Evolutionary conservation across 2,797 vertebrate genomes (phyloP).

Genomic region (Peromyscus melanophrys): DNA sequence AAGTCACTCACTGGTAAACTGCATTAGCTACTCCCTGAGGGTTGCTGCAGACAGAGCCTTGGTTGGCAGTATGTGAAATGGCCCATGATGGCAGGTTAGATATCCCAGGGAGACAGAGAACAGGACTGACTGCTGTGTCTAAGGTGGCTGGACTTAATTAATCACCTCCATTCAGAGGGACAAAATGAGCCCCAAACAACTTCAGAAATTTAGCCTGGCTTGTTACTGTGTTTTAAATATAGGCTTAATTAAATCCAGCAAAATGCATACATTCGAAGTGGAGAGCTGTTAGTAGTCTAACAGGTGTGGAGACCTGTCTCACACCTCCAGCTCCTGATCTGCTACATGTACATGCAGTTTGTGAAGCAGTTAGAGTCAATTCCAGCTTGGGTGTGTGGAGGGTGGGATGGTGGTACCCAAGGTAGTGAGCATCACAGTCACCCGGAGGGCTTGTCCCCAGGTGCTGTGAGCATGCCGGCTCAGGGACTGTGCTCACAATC

Average conservation of each 20-base stretch:
- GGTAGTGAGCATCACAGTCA: background rate
- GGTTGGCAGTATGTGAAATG: background rate
- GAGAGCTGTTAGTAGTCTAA: background rate
- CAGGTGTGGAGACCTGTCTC: background rate
- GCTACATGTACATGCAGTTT: background rate
- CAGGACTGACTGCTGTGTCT: background rate
- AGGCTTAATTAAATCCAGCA: slow-evolving; percentile 44
- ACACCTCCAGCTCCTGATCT: background rate
- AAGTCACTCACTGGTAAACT: background rate
- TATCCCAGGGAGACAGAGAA: background rate
- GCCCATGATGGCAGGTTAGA: background rate
- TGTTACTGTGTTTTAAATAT: background rate
- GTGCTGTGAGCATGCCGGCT: background rate
- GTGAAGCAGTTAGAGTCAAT: background rate
- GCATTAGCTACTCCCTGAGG: background rate
- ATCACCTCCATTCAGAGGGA: background rate
- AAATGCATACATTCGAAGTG: background rate
- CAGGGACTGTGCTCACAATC: background rate
- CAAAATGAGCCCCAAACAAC: background rate
- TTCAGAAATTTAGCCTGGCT: slow-evolving; percentile 2
- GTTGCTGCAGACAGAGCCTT: background rate
- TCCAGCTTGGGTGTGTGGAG: background rate
- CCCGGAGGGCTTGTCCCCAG: background rate
- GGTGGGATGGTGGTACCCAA: background rate
- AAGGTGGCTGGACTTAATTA: background rate